phyloP scores from a whole-genome alignment of 2,113 vertebrate species.

The Dermatemys mawii region DNA sequence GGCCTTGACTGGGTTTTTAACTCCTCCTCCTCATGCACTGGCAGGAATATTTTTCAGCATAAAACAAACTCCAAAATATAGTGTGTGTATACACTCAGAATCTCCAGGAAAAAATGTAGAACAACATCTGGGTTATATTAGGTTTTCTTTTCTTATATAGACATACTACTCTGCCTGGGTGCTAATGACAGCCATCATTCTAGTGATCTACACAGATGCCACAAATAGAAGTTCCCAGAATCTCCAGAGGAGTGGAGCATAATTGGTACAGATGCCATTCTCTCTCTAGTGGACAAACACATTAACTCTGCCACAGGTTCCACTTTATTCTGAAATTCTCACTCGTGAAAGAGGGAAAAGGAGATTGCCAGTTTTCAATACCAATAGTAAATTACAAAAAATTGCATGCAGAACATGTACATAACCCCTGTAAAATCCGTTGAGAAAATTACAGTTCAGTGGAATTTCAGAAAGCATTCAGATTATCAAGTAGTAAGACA shows the following conservation, averaged over 20 bases:
- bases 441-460: conserved; percentile 25
- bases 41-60: not conserved
- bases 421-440: not conserved
- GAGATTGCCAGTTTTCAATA: not conserved
- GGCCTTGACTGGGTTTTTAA: not conserved
- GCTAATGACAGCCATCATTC: accelerated
- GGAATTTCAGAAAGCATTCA: conserved; percentile 44
- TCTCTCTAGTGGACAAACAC: not conserved
- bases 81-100: not conserved
- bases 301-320: not conserved
- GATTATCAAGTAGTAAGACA: conserved; percentile 40
- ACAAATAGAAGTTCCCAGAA: accelerated
- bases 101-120: not conserved
- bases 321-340: conserved; percentile 38
- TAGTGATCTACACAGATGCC: accelerated
- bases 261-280: not conserved
- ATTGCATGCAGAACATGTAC: not conserved
- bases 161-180: not conserved
- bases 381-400: conserved; percentile 44
- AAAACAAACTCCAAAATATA: not conserved
- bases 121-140: not conserved
- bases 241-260: not conserved
- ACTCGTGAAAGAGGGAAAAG: not conserved
- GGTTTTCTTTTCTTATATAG: not conserved
- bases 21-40: not conserved